phyloP scores from a whole-genome alignment of 1,140 invertebrate genomes.

The Cydia fagiglandana region DNA sequence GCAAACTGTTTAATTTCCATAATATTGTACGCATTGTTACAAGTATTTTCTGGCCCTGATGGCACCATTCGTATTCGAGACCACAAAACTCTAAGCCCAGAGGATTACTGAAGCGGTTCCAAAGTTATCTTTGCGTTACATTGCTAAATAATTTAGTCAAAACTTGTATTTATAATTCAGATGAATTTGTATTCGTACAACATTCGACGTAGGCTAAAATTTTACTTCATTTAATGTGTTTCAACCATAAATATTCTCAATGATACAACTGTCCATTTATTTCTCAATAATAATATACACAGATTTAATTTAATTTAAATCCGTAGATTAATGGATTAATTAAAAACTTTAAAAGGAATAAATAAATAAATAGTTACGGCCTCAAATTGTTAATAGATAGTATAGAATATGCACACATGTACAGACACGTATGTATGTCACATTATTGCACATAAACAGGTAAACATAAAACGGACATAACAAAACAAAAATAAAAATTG shows the following conservation, averaged over 20 bases:
- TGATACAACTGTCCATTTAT: not conserved
- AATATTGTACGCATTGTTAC: not conserved
- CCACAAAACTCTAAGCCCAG: conserved; percentile 1
- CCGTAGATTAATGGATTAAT: too few species aligned
- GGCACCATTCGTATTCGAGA: not conserved
- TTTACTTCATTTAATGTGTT: not conserved
- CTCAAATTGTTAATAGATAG: too few species aligned
- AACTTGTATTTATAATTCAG: not conserved
- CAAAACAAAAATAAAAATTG: too few species aligned
- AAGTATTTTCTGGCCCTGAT: not conserved
- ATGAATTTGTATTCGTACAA: not conserved
- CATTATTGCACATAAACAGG: too few species aligned
- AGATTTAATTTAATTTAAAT: too few species aligned
- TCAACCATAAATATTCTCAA: not conserved
- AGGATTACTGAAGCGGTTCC: not conserved
- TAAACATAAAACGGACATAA: too few species aligned
- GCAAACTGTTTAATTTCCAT: not conserved
- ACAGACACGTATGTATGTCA: too few species aligned
- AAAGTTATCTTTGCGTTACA: not conserved
- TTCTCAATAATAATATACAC: too few species aligned
- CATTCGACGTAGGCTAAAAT: not conserved
- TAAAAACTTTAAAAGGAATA: too few species aligned
- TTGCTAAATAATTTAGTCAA: not conserved
- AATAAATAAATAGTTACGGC: too few species aligned
- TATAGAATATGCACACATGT: too few species aligned